phyloP scores from a whole-genome alignment of 1,140 invertebrate species.

The Dendroctonus ponderosae region DNA sequence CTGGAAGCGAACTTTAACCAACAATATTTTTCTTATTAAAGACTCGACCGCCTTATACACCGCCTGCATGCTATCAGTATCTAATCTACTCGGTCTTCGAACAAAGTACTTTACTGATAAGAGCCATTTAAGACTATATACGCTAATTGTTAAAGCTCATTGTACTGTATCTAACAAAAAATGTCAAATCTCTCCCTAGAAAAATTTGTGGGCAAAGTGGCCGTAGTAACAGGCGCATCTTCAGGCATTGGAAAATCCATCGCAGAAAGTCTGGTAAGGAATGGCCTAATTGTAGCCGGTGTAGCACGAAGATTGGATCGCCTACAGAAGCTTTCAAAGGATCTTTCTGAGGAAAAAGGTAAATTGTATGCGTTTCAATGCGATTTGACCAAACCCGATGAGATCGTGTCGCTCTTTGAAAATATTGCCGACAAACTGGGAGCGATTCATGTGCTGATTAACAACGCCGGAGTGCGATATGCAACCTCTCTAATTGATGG shows the following conservation, averaged over 20 bases:
- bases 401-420: constrained; percentile 61
- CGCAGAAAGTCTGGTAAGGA: constrained; percentile 7
- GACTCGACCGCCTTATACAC: too few species aligned
- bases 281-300: constrained; percentile 58
- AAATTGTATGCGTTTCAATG: constrained; percentile 51
- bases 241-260: constrained; percentile 20
- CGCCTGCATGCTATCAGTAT: too few species aligned
- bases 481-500: constrained; percentile 21
- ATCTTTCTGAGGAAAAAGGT: constrained; percentile 36
- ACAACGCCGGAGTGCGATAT: constrained; percentile 61
- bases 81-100: too few species aligned
- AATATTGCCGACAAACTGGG: constrained; percentile 61
- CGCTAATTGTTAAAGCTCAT: too few species aligned
- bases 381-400: constrained; percentile 62
- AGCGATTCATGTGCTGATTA: constrained; percentile 64
- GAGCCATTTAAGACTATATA: too few species aligned
- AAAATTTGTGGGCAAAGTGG: constrained; percentile 19
- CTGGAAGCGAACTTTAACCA: too few species aligned
- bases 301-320: constrained; percentile 63
- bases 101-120: too few species aligned
- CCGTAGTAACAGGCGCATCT: constrained; percentile 18
- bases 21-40: too few species aligned
- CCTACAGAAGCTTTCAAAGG: constrained; percentile 51
- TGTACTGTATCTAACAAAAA: too few species aligned
- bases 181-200: not conserved